Evolutionary conservation across 2,888 invertebrate species (phyloP), one percentile per base, ranked within the genome.

Genomic region (Yponomeuta evonymella): DNA sequence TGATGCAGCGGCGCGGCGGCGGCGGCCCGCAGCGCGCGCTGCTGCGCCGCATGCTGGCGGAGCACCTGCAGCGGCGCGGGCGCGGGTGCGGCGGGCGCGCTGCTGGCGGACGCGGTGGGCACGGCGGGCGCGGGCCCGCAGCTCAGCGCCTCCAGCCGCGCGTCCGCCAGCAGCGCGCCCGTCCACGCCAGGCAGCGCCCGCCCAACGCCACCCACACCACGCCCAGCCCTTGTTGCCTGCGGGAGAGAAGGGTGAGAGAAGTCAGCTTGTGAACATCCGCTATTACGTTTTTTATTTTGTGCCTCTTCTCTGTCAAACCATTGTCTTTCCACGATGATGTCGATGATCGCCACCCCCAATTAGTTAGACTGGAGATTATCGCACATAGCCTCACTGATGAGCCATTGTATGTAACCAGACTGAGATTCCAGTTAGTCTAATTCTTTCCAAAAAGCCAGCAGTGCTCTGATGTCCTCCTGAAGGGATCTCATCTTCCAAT

Each of bases 121-220:
- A 79, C 75, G 36, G 84, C 79, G 0, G 73, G 64, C 6, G 73
- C 48, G 43, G 77, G 77, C 2, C 81, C 80, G 74, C 83, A 80
- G 75, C 86, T 92, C 70, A 93, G 88, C 51, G 94, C 93, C 85
- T 97, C 97, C 63, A 96, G 92, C 70, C 96, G 95, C 51, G 97
- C 94, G 87, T 97, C 97, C 67, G 95, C 94, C 72, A 97, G 93
- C 74, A 97, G 86, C 48, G 95, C 94, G 51, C 95, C 94, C 82
- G 96, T 90, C 81, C 98, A 93, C 48, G 95, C 94, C n/a, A 98
- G 93, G 72, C 97, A 96, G 75, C 96, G 96, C 36, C 96, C 95
- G 15, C 98, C 97, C 70, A 98, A 93, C 0, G 98, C 98, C 30
- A 98, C 98, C 79, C 97, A 97, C 12, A 98, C 93, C 2, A 97